A percentile compares a stretch with the other conserved stretches of the same genome.
Evolutionary conservation across 2,888 invertebrate species (phyloP).

Genomic region (Marronus borbonicus): DNA sequence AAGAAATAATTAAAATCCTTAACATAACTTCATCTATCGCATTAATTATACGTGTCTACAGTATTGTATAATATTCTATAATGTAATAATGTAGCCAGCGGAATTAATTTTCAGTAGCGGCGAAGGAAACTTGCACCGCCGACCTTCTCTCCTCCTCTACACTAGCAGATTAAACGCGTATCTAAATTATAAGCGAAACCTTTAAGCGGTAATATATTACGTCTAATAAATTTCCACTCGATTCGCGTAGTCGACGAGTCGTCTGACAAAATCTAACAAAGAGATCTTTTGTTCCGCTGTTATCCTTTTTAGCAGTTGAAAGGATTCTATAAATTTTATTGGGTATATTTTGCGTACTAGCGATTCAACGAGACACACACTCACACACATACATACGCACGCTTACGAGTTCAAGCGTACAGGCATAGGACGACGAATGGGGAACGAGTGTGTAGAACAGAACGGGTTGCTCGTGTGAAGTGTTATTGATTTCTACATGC

Average conservation of each 20-base stretch:
- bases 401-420: not conserved
- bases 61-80: constrained; percentile 19
- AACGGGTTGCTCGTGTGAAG: constrained; percentile 35
- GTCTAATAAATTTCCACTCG: constrained; percentile 45
- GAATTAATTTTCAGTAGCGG: constrained; percentile 4
- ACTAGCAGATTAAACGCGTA: constrained; percentile 26
- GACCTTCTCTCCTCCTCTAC: not conserved
- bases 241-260: constrained; percentile 31
- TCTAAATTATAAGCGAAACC: constrained; percentile 39
- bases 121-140: not conserved
- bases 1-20: too few species aligned
- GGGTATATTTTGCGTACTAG: constrained; percentile 36
- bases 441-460: constrained; percentile 21
- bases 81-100: not conserved
- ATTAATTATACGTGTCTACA: not conserved
- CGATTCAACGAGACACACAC: constrained; percentile 8
- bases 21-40: not conserved
- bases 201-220: constrained; percentile 44
- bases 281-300: constrained; percentile 46
- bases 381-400: not conserved
- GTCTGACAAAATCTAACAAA: constrained; percentile 47
- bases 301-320: constrained; percentile 46
- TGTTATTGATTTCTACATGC: constrained; percentile 46
- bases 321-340: constrained; percentile 48
- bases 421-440: constrained; percentile 10